phyloP scores from a whole-genome alignment of 2,113 vertebrate genomes.

The Dolichotis patagonum region DNA sequence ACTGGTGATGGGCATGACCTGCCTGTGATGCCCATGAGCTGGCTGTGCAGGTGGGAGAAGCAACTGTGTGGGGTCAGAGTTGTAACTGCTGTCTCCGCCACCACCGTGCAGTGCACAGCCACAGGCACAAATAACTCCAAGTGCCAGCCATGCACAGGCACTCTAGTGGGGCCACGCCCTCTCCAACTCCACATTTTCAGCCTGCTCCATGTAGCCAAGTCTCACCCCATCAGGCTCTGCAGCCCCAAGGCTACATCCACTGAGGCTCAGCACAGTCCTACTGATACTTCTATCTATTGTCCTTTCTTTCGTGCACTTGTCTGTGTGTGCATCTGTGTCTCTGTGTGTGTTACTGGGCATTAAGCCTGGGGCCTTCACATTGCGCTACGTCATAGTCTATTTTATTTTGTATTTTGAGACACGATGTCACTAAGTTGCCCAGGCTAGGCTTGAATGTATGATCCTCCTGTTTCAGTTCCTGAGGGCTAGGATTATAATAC shows the following conservation, averaged over 20 bases:
- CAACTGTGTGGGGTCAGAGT: rapidly evolving
- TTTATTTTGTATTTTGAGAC: neutral
- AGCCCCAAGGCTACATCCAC: neutral
- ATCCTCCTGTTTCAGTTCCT: neutral
- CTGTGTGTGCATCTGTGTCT: neutral
- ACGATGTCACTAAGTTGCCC: neutral
- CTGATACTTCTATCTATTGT: neutral
- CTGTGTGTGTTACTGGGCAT: neutral
- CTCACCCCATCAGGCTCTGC: neutral
- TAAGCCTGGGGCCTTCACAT: neutral
- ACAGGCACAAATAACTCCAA: neutral
- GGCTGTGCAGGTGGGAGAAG: neutral
- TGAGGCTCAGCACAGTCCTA: neutral
- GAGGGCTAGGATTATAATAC: neutral
- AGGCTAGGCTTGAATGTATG: neutral
- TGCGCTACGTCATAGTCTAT: neutral
- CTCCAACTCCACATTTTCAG: neutral
- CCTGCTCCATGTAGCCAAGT: neutral
- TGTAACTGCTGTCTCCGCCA: rapidly evolving
- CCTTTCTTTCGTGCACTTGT: neutral
- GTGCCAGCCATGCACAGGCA: neutral
- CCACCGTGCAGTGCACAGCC: rapidly evolving
- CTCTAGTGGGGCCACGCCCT: neutral
- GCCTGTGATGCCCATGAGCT: no score
- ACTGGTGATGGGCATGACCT: no score